Evolutionary conservation across 2,113 vertebrate species (phyloP).

Genomic region (Orientallactaga bullata): DNA sequence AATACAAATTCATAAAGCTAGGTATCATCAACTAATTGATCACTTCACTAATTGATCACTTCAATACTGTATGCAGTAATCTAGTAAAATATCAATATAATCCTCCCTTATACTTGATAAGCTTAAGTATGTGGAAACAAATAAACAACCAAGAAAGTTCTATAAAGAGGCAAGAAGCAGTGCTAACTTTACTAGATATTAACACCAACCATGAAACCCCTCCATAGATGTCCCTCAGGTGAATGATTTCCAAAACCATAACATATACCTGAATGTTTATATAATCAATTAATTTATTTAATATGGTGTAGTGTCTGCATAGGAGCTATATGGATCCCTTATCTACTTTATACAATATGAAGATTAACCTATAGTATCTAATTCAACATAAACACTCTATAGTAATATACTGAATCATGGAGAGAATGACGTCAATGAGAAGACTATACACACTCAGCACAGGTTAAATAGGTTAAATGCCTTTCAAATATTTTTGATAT

Average conservation of each 20-base stretch:
- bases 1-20: not conserved
- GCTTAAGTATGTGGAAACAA: not conserved
- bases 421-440: not conserved
- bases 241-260: not conserved
- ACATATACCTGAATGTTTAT: not conserved
- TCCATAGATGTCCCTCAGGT: not conserved
- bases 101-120: not conserved
- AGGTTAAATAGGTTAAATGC: not conserved
- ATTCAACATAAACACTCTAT: not conserved
- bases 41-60: not conserved
- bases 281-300: not conserved
- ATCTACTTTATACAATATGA: not conserved
- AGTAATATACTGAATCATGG: too few species aligned
- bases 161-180: not conserved
- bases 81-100: not conserved
- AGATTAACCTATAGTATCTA: not conserved
- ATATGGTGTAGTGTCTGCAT: not conserved
- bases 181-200: not conserved
- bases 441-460: not conserved
- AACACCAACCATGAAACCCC: not conserved
- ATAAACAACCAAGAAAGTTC: too few species aligned
- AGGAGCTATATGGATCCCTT: not conserved
- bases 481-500: not conserved
- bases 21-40: not conserved
- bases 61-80: not conserved